Base-by-base conservation (phyloP, 2,888 invertebrate species). In the Mylabris sibirica region DNA sequence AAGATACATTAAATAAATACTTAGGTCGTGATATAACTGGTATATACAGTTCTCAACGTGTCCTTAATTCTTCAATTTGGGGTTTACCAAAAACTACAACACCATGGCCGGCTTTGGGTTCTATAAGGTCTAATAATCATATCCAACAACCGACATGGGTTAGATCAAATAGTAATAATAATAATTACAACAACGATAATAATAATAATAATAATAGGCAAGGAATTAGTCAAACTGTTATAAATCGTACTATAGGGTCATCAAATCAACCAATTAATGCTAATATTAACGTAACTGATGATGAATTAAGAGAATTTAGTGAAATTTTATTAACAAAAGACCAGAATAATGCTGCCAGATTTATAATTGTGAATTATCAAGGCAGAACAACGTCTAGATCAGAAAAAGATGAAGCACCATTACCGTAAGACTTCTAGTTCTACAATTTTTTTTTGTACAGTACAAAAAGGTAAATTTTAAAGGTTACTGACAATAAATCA, bases 321-420 rank as follows among this genome's bases (percentile, higher is more conserved):
- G 94, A 95, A 84, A 89, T 89, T 64, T 84, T 95, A 22, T 87
- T 92, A 67, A 88, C 87, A 66, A 91, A 92, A 80, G 95, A 95
- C 80, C 85, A 84, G 0, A 94, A 93, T 82, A 94, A 93, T 82
- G 92, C 92, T 53, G 89, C 91, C 6, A 90, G 85, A 79, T 88
- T 89, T 74, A 86, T 94, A n/a, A 90, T 88, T 0, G 79, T 94
- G 1, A 92, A 94, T 82, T 87, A 90, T 70, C 95, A 95, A 85
- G 91, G 90, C 72, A 90, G 90, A 82, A 94, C 94, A 0, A 88
- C 90, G 1, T 91, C 93, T 9, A 88, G 88, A 62, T 91, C 91
- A 17, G 85, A 85, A 64, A 87, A 86, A 14, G 95, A 95, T 81
- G 90, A 91, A 83, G 93, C 95, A 8, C 90, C 93, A 30, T 84